phyloP scores from a whole-genome alignment of 2,797 vertebrate species.

The Clangula hyemalis region DNA sequence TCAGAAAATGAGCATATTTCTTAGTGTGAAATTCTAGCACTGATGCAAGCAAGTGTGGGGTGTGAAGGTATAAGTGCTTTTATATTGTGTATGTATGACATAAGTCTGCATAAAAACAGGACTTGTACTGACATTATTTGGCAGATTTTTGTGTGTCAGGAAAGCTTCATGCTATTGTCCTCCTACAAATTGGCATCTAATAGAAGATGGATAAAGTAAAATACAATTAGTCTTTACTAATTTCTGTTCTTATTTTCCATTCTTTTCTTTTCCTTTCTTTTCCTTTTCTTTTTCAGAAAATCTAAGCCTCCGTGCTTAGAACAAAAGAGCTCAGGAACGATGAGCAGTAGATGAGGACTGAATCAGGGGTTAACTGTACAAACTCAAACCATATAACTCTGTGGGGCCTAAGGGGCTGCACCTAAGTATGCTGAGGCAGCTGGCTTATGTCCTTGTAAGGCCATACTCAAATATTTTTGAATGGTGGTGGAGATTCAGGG shows the following conservation, averaged over 20 bases:
- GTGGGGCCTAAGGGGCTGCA: accelerated
- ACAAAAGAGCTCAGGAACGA: neutral
- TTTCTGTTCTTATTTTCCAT: neutral
- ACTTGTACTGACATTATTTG: neutral
- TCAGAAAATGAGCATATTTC: neutral
- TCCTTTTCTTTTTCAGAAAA: no score
- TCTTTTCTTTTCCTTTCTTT: no score
- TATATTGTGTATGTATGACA: neutral
- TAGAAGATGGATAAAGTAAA: neutral
- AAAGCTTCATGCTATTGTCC: accelerated
- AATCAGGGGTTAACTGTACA: neutral
- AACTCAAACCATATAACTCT: neutral
- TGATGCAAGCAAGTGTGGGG: neutral
- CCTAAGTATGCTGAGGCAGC: neutral
- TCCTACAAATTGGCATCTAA: neutral
- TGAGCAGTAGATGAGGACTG: accelerated
- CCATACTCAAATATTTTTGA: neutral
- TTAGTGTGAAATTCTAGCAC: neutral
- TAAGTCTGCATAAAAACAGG: neutral
- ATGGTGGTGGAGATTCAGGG: accelerated
- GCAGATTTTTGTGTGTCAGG: neutral
- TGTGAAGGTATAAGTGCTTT: neutral
- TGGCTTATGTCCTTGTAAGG: neutral
- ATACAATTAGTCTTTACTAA: neutral
- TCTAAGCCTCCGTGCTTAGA: neutral